Percentiles rank a stretch among this genome's conserved stretches.
Evolutionary conservation across 2,113 vertebrate species (phyloP).

Genomic region (Malaclemys terrapin): DNA sequence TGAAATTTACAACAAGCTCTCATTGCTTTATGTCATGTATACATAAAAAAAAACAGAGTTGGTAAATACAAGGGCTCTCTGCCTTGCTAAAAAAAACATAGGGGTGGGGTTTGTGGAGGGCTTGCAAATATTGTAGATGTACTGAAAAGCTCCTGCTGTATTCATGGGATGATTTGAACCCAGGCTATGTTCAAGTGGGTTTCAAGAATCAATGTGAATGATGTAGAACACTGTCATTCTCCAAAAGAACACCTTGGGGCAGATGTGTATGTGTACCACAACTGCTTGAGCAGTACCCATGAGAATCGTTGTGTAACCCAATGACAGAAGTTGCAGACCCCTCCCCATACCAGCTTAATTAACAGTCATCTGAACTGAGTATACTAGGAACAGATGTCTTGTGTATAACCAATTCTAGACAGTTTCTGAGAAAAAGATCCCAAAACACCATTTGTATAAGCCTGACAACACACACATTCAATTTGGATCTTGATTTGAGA

Average conservation of each 20-base stretch:
- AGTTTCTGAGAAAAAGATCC: neutral
- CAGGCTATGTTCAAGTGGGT: neutral
- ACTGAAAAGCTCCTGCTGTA: neutral
- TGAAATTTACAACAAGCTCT: neutral
- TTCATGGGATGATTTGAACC: neutral
- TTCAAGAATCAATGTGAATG: neutral
- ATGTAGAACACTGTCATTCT: neutral
- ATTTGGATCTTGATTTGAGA: neutral
- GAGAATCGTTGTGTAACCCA: neutral
- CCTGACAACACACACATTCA: neutral
- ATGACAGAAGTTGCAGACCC: neutral
- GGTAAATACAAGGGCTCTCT: neutral
- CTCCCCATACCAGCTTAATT: neutral
- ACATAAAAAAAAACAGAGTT: neutral
- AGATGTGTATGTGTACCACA: neutral
- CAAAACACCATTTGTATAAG: neutral
- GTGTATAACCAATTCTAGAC: neutral
- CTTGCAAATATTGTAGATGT: neutral
- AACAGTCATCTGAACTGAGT: neutral
- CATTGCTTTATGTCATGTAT: neutral
- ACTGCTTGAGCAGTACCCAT: neutral
- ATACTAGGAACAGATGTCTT: neutral
- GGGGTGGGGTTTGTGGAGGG: neutral
- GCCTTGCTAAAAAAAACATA: neutral
- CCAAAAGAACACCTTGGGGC: neutral